A percentile compares a stretch with the other conserved stretches of the same genome.
phyloP scores from a whole-genome alignment of 1,140 invertebrate species.

The Caenorhabditis briggsae region DNA sequence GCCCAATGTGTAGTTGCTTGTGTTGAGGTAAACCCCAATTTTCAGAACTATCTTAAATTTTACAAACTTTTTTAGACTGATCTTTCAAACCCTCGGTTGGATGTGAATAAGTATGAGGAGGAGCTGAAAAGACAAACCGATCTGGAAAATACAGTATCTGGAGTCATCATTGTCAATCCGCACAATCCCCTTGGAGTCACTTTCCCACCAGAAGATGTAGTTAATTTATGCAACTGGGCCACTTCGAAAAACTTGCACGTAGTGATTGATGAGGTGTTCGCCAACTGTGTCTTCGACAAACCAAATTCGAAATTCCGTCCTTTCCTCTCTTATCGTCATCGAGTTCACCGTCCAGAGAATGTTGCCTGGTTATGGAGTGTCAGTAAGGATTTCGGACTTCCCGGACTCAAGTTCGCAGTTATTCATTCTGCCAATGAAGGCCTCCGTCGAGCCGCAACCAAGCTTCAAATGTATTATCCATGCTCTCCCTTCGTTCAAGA shows the following conservation, averaged over 20 bases:
- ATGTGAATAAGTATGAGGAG: constrained; percentile 28
- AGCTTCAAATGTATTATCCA: constrained; percentile 54
- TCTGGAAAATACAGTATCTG: constrained; percentile 33
- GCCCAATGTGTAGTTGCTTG: constrained; percentile 46
- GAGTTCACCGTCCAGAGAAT: constrained; percentile 11
- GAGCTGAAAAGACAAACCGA: neutral
- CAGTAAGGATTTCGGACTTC: constrained; percentile 58
- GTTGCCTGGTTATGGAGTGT: constrained; percentile 57
- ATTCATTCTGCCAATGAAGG: constrained; percentile 28
- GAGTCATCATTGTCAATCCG: constrained; percentile 57
- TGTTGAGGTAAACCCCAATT: constrained; percentile 4
- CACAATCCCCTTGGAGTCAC: constrained; percentile 53
- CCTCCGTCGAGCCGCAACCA: constrained; percentile 39
- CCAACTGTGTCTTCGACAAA: constrained; percentile 46
- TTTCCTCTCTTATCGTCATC: constrained; percentile 46
- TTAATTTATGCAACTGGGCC: constrained; percentile 52
- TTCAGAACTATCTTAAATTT: neutral
- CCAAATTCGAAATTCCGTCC: constrained; percentile 32
- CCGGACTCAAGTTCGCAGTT: constrained; percentile 52
- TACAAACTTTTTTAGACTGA: neutral
- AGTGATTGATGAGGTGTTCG: constrained; percentile 51
- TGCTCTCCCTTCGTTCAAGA: constrained; percentile 53
- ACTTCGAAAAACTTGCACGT: constrained; percentile 31
- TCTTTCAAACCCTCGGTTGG: constrained; percentile 14
- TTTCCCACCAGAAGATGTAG: constrained; percentile 41